Evolutionary conservation across 2,797 vertebrate species (phyloP).

Genomic region (Sebastes matsubarae): DNA sequence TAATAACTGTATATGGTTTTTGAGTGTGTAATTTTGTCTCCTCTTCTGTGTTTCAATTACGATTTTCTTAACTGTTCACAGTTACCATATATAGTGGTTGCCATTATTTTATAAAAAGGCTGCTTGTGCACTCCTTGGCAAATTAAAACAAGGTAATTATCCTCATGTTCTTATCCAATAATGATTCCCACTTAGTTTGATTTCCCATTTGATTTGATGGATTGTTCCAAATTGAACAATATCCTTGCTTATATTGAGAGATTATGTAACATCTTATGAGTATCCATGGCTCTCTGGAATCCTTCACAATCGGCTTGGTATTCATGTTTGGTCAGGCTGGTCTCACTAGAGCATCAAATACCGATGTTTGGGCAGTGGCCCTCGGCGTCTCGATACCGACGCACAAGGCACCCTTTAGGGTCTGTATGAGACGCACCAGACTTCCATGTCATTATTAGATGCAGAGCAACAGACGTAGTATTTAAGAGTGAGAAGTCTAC

Average conservation of each 20-base stretch:
- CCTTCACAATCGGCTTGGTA: too few relatives aligned
- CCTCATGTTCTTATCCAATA: not conserved
- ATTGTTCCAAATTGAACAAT: not conserved
- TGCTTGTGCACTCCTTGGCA: not conserved
- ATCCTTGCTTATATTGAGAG: not conserved
- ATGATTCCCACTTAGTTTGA: not conserved
- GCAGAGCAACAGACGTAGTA: too few relatives aligned
- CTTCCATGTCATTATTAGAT: too few relatives aligned
- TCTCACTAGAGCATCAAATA: too few relatives aligned
- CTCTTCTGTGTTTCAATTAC: not conserved
- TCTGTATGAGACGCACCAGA: too few relatives aligned
- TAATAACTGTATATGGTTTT: not conserved
- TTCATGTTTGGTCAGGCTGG: not conserved
- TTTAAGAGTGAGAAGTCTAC: too few relatives aligned
- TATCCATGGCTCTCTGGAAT: not conserved
- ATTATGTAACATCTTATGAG: not conserved
- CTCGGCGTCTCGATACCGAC: too few relatives aligned
- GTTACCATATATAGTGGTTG: not conserved
- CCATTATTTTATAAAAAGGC: not conserved
- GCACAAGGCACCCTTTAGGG: too few relatives aligned
- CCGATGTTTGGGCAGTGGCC: too few relatives aligned
- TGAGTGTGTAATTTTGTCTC: not conserved
- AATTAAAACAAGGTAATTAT: not conserved
- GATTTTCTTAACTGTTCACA: too few relatives aligned
- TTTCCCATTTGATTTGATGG: not conserved